Percentiles rank a stretch among this genome's conserved stretches.
Conservation (phyloP, 2,113 vertebrate species). For the Narcine bancroftii region DNA sequence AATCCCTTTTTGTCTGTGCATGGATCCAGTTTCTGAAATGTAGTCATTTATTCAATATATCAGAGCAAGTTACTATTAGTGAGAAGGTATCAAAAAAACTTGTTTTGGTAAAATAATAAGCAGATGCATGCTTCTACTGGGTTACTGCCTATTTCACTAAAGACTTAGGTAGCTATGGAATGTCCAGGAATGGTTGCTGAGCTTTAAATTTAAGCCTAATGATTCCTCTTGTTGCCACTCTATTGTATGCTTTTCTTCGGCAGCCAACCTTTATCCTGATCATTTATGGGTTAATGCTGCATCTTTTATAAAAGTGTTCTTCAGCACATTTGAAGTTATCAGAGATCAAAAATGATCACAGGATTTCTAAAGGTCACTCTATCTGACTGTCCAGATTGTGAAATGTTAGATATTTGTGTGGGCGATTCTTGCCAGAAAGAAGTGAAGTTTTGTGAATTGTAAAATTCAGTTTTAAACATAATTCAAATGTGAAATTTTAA, state of each 20-base stretch:
- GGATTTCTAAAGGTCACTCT: constrained; percentile 13
- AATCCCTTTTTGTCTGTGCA: neutral
- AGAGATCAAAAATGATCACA: neutral
- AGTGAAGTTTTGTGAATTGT: neutral
- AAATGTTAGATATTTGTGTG: neutral
- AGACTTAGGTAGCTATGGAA: neutral
- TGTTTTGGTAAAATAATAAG: neutral
- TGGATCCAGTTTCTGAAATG: neutral
- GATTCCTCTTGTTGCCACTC: neutral
- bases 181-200: neutral
- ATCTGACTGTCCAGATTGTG: neutral
- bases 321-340: neutral
- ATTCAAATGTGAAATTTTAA: neutral
- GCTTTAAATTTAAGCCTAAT: neutral
- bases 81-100: neutral
- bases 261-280: neutral
- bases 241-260: neutral
- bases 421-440: too few species aligned
- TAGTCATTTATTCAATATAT: neutral
- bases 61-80: neutral
- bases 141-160: neutral
- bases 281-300: neutral
- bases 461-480: neutral
- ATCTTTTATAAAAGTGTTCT: neutral
- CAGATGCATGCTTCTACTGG: neutral